Percentiles rank a stretch among this genome's conserved stretches.
Conservation (phyloP, 2,888 invertebrate genomes). For the Rhamphomyia laevipes region DNA sequence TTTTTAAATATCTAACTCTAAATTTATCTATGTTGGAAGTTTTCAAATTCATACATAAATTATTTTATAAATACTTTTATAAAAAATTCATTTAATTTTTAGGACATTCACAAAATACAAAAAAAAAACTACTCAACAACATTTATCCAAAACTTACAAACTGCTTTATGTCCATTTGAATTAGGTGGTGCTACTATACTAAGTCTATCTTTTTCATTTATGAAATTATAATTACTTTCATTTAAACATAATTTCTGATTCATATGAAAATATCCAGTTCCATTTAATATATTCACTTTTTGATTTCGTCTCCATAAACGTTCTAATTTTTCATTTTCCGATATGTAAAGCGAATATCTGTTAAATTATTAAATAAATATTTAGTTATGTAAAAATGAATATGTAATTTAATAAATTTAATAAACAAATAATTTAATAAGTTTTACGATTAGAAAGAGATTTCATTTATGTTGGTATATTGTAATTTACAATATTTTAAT, state of each 20-base stretch:
- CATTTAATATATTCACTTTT: constrained; percentile 42
- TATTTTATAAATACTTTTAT: no score
- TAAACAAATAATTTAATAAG: no score
- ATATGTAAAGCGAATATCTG: constrained; percentile 45
- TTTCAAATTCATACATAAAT: no score
- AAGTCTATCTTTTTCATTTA: constrained; percentile 18
- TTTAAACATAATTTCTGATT: constrained; percentile 58
- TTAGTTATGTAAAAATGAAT: not conserved
- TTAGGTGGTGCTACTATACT: constrained; percentile 36
- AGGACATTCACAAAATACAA: not conserved
- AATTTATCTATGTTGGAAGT: no score
- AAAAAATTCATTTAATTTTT: not conserved
- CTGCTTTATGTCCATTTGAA: constrained; percentile 83
- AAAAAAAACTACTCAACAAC: not conserved
- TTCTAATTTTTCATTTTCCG: constrained; percentile 56
- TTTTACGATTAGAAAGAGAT: no score
- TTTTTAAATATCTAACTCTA: no score
- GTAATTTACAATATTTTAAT: no score
- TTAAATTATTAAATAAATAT: not conserved
- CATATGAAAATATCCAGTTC: constrained; percentile 54
- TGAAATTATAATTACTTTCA: constrained; percentile 40
- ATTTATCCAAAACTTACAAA: constrained; percentile 55
- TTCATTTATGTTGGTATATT: no score
- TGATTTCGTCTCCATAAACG: constrained; percentile 43
- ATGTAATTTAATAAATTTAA: no score